These are phyloP conservation scores for Anthonomus grandis DNA, from an alignment of 1,140 invertebrate genomes.

Conservation along the genomic window DNA sequence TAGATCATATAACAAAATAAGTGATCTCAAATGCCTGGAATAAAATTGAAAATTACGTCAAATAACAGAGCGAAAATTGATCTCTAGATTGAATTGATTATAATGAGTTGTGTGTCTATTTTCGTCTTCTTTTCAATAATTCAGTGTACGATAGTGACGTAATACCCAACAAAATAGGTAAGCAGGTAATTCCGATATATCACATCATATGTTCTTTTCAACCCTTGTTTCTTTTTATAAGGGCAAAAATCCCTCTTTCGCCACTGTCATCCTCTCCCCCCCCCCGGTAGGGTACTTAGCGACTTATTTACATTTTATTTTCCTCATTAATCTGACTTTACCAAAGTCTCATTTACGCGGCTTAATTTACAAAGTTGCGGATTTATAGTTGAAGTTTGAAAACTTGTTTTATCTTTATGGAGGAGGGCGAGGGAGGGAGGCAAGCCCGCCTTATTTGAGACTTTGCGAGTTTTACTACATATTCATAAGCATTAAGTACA, in stretches of 20 bases:
- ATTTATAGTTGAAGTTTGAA: constrained; percentile 47
- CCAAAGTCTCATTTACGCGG: constrained; percentile 47
- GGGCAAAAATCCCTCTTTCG: constrained; percentile 15
- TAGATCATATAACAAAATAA: too few relatives aligned
- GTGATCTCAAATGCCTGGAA: too few relatives aligned
- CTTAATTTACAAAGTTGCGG: constrained; percentile 49
- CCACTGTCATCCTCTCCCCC: constrained; percentile 14
- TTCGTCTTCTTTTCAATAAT: too few relatives aligned
- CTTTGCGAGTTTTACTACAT: constrained; percentile 45
- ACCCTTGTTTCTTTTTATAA: neutral
- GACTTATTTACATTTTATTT: constrained; percentile 47
- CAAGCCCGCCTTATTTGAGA: constrained; percentile 42
- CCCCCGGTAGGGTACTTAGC: constrained; percentile 35
- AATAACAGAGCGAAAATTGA: too few relatives aligned
- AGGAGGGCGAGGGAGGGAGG: too few relatives aligned
- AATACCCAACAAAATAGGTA: too few relatives aligned
- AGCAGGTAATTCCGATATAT: too few relatives aligned
- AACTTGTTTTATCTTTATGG: constrained; percentile 48
- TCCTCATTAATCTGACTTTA: constrained; percentile 47
- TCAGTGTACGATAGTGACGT: too few relatives aligned
- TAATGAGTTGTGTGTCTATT: too few relatives aligned
- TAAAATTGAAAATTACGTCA: too few relatives aligned
- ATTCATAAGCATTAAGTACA: constrained; percentile 37
- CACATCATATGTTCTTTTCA: too few relatives aligned
- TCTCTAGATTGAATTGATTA: too few relatives aligned